These are phyloP conservation scores for Erpetoichthys calabaricus DNA, from an alignment of 2,797 vertebrate genomes.

Conservation along the genomic window DNA sequence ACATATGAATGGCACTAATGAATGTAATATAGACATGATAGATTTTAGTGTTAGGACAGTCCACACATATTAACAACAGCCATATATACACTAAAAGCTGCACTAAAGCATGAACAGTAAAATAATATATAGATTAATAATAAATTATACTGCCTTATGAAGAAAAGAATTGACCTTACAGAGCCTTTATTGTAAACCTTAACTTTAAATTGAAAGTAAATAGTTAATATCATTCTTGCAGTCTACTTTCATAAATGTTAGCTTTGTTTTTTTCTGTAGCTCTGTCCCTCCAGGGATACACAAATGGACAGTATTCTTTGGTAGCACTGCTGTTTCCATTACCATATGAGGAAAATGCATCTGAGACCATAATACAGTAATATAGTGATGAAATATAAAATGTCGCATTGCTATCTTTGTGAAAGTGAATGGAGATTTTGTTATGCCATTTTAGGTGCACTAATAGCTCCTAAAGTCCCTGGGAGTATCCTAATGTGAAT, in stretches of 20 bases:
- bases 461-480: constrained; percentile 80
- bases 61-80: too few relatives aligned
- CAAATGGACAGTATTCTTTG: constrained; percentile 78
- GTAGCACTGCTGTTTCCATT: constrained; percentile 68
- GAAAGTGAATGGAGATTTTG: constrained; percentile 70
- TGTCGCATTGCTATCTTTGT: constrained; percentile 70
- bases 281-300: constrained; percentile 54
- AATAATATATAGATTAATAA: too few relatives aligned
- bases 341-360: constrained; percentile 66
- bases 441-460: constrained; percentile 86
- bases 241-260: constrained; percentile 53
- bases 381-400: constrained; percentile 79
- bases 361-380: constrained; percentile 80
- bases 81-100: too few relatives aligned
- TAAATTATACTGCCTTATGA: too few relatives aligned
- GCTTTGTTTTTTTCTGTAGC: constrained; percentile 61
- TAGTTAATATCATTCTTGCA: constrained; percentile 74
- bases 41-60: too few relatives aligned
- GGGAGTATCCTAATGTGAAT: constrained; percentile 92
- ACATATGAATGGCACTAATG: too few relatives aligned
- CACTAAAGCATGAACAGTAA: too few relatives aligned
- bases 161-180: too few relatives aligned
- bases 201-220: constrained; percentile 36
- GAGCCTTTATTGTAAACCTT: too few relatives aligned
- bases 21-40: too few relatives aligned